A percentile compares a stretch with the other conserved stretches of the same genome.
phyloP scores from a whole-genome alignment of 1,140 invertebrate species.

The Liolophura sinensis region DNA sequence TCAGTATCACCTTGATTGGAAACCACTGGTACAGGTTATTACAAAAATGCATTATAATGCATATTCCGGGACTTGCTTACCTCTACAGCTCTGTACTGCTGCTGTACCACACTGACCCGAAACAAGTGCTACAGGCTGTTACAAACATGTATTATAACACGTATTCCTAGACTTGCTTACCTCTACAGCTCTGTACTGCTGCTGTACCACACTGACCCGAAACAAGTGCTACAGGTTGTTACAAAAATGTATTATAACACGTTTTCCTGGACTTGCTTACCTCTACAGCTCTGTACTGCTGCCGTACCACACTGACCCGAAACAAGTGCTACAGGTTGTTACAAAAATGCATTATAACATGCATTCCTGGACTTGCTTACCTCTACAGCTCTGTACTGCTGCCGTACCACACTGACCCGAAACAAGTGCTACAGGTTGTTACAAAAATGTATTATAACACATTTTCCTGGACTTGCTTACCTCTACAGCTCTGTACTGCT shows the following conservation, averaged over 20 bases:
- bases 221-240: conserved; percentile 93
- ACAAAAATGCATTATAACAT: conserved; percentile 76
- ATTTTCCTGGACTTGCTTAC: conserved; percentile 15
- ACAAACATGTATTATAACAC: conserved; percentile 81
- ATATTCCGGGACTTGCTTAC: conserved; percentile 17
- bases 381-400: conserved; percentile 39
- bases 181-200: conserved; percentile 39
- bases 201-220: conserved; percentile 36
- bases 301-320: conserved; percentile 36
- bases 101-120: conserved; percentile 36
- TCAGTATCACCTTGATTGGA: conserved; percentile 36
- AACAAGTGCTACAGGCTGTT: conserved; percentile 93
- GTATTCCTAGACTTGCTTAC: conserved; percentile 16
- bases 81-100: conserved; percentile 39
- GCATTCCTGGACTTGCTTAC: conserved; percentile 12
- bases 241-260: conserved; percentile 81
- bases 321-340: conserved; percentile 93
- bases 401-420: conserved; percentile 36
- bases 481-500: conserved; percentile 39
- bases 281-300: conserved; percentile 39
- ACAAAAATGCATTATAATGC: conserved; percentile 81
- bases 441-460: conserved; percentile 81
- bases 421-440: conserved; percentile 93
- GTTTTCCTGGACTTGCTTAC: conserved; percentile 15
- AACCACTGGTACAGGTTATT: conserved; percentile 93